A percentile compares a stretch with the other conserved stretches of the same genome.
These are phyloP conservation scores for Ictalurus furcatus DNA, from an alignment of 2,113 vertebrate genomes.

Conservation along the genomic window DNA sequence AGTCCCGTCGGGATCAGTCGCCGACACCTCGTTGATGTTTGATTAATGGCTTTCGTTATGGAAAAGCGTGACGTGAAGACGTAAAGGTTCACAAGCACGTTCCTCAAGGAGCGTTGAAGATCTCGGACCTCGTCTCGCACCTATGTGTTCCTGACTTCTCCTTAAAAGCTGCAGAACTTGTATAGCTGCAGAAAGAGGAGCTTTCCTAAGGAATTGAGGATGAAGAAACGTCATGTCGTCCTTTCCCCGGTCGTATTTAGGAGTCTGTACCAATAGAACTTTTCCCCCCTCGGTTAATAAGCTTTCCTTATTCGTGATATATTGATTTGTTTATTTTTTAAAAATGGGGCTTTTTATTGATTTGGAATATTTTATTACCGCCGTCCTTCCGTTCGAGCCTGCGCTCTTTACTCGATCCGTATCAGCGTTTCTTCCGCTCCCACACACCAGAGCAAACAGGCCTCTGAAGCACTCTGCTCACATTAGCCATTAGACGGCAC, in stretches of 20 bases:
- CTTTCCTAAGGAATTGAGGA: not conserved
- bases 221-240: too few species aligned
- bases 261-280: too few species aligned
- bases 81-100: not conserved
- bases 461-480: slow-evolving; percentile 52
- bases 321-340: not conserved
- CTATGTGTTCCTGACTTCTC: not conserved
- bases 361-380: slow-evolving; percentile 17
- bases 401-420: not conserved
- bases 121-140: too few species aligned
- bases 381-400: slow-evolving; percentile 17
- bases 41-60: not conserved
- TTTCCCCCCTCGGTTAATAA: not conserved
- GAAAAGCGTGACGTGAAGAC: not conserved
- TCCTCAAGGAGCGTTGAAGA: not conserved
- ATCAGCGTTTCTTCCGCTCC: not conserved
- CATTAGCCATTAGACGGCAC: slow-evolving; percentile 51
- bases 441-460: slow-evolving; percentile 40
- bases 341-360: not conserved
- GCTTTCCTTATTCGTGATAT: slow-evolving; percentile 39
- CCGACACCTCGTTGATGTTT: not conserved
- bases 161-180: not conserved
- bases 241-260: too few species aligned
- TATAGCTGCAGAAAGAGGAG: not conserved
- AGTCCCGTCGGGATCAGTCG: not conserved